Conservation (phyloP, 1,140 invertebrate species). For the Drosophila ogumai region DNA sequence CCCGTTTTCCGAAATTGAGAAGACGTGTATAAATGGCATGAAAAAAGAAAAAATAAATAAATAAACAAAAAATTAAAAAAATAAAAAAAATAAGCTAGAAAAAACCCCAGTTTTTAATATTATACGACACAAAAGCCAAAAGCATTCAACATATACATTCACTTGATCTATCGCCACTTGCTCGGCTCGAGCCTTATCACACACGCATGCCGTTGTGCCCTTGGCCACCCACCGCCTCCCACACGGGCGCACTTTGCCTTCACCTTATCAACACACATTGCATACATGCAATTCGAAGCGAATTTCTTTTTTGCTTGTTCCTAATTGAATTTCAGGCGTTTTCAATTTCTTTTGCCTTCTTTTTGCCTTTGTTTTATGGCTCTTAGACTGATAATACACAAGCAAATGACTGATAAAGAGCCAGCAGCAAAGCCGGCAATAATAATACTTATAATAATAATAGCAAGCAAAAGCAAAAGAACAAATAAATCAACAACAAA, state of each 20-base stretch:
- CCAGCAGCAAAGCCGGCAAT: constrained; percentile 48
- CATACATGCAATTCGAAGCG: constrained; percentile 39
- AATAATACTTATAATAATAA: constrained; percentile 25
- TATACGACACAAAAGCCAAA: constrained; percentile 5
- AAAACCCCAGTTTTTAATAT: neutral
- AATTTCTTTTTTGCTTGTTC: constrained; percentile 31
- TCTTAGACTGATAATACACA: constrained; percentile 51
- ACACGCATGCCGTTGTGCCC: constrained; percentile 57
- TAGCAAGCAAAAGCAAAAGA: constrained; percentile 4
- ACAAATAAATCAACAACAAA: neutral
- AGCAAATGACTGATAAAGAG: constrained; percentile 54
- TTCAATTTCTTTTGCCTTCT: constrained; percentile 27
- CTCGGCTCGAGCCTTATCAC: constrained; percentile 43
- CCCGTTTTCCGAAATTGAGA: neutral
- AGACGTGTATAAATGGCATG: neutral
- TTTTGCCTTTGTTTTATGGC: constrained; percentile 10
- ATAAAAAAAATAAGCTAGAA: neutral
- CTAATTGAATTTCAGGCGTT: constrained; percentile 55
- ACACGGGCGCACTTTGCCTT: constrained; percentile 43
- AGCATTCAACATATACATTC: constrained; percentile 7
- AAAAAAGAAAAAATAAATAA: neutral
- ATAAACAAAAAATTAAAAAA: no score
- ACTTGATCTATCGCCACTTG: constrained; percentile 15
- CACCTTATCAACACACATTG: constrained; percentile 15
- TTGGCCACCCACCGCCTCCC: constrained; percentile 29